Evolutionary conservation across 2,797 vertebrate genomes (phyloP).

Genomic region (Balearica regulorum): DNA sequence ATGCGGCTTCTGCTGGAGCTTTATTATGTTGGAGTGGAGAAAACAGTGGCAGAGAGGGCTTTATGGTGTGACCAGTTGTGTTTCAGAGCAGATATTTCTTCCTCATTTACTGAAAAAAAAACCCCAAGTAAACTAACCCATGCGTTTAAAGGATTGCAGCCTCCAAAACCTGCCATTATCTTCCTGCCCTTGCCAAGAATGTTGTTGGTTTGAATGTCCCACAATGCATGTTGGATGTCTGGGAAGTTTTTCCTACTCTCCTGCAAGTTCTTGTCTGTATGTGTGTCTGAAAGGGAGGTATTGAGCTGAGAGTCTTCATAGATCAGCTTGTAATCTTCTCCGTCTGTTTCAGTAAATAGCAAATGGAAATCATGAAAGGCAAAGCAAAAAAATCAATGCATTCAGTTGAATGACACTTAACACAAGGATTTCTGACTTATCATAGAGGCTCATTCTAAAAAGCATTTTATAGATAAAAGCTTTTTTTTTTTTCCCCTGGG

Average conservation of each 20-base stretch:
- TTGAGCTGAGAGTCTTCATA: neutral
- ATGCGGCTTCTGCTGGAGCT: neutral
- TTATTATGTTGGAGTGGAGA: neutral
- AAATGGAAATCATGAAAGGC: slow-evolving; percentile 28
- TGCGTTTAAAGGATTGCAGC: neutral
- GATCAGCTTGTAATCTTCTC: neutral
- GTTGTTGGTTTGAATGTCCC: neutral
- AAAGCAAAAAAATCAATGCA: slow-evolving; percentile 20
- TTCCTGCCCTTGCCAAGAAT: neutral
- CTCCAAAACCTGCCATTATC: neutral
- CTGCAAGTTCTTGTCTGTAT: neutral
- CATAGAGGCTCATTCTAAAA: neutral
- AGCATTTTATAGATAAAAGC: neutral
- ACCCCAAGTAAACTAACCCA: neutral
- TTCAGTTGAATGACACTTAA: slow-evolving; percentile 12
- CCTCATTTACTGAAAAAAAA: neutral
- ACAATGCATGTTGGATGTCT: neutral
- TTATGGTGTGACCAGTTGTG: neutral
- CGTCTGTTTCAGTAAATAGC: slow-evolving; percentile 25
- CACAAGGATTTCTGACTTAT: neutral
- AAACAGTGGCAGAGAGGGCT: neutral
- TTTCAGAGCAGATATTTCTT: neutral
- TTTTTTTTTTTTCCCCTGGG: neutral
- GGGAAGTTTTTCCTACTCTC: neutral
- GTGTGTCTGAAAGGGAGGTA: neutral